phyloP scores from a whole-genome alignment of 2,888 invertebrate species.

The Automeris io region DNA sequence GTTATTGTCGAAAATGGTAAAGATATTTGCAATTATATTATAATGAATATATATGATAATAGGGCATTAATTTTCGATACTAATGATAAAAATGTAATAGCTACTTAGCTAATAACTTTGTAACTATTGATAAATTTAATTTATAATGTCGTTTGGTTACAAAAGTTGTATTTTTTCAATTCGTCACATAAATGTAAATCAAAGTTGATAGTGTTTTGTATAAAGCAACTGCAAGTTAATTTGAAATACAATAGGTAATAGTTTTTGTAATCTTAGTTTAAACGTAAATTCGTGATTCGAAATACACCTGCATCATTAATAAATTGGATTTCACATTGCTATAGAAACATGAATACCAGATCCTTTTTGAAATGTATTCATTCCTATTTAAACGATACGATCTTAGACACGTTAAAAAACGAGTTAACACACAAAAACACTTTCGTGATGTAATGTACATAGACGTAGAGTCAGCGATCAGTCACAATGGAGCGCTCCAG shows the following conservation, averaged over 20 bases:
- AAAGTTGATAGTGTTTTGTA: too few relatives aligned
- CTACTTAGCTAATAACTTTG: too few relatives aligned
- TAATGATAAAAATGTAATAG: too few relatives aligned
- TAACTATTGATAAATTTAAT: too few relatives aligned
- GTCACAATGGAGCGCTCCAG: slow-evolving; percentile 63
- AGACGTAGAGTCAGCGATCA: slow-evolving; percentile 62
- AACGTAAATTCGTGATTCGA: slow-evolving; percentile 31
- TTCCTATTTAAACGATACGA: slow-evolving; percentile 36
- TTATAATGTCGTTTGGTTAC: too few relatives aligned
- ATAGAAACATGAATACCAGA: neutral
- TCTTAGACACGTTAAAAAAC: slow-evolving; percentile 36
- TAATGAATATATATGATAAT: too few relatives aligned
- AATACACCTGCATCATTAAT: slow-evolving; percentile 18
- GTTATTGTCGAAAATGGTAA: slow-evolving; percentile 23
- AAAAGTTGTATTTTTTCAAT: too few relatives aligned
- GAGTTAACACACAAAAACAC: slow-evolving; percentile 53
- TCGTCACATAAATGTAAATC: too few relatives aligned
- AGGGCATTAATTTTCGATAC: too few relatives aligned
- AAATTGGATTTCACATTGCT: slow-evolving; percentile 4
- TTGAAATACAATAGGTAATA: too few relatives aligned
- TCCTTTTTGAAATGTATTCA: slow-evolving; percentile 26
- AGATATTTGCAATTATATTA: slow-evolving; percentile 4
- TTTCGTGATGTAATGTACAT: slow-evolving; percentile 58
- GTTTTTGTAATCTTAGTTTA: too few relatives aligned
- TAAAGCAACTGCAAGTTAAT: too few relatives aligned